Evolutionary conservation across 2,113 vertebrate genomes (phyloP), one percentile per base, ranked within the genome.

Genomic region (Gambusia holbrooki): DNA sequence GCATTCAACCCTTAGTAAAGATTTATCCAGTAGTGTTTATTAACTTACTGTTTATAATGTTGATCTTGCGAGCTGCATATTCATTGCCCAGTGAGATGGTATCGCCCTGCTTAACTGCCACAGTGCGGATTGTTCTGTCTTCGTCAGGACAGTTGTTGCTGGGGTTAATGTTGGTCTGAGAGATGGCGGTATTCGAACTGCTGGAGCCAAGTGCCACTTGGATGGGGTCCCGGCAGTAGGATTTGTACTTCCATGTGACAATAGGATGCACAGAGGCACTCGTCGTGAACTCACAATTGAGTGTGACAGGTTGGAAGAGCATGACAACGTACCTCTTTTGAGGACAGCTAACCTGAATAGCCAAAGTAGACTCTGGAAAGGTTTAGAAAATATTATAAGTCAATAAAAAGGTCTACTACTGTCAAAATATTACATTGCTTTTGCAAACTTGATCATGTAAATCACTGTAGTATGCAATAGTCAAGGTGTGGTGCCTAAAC

Each of bases 221-320:
- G 10, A 98, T 79, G 0, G 96, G 96, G 79, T 96, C 94, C 48
- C 92, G 92, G 80, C 97, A 98, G 85, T 94, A 98, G 0, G 97
- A 97, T 73, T 96, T 97, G 88, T 96, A 98, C 84, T 89, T 96
- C 97, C 97, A 98, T 0, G 90, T 91, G 58, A 98, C 76, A 0
- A 96, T 88, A 11, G 96, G 95, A 0, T 66, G 69, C 29, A 87
- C 76, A 0, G 40, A 70, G 3, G 84, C 10, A 0, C 91, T 64
- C 1, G 94, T 90, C 78, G 94, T 90, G 84, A 91, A 98, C 42
- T 92, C 92, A 83, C 97, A 98, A 6, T 51, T 89, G 25, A 97
- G 93, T 1, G 94, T 96, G 76, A 96, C 95, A 0, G 95, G 96
- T 90, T 97, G 96, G 92, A 98, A 98, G 0, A 98, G 94, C 86